Percentiles rank a stretch among this genome's conserved stretches.
Evolutionary conservation across 23 tunicate species (phyloP).

Genomic region (Corella eumyota): DNA sequence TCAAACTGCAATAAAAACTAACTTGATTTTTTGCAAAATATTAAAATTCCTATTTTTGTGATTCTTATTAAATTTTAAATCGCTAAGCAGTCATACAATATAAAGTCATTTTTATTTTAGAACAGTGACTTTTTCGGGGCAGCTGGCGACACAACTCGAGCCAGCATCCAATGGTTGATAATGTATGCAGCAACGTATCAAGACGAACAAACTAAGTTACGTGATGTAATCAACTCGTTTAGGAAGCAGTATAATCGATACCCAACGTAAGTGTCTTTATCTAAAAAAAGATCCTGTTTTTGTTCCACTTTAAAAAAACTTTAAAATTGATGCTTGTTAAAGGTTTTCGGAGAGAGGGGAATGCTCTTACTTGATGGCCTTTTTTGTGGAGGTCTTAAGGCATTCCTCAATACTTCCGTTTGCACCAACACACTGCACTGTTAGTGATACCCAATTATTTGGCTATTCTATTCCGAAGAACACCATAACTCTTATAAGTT

Average conservation of each 20-base stretch:
- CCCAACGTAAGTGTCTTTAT: constrained; percentile 21
- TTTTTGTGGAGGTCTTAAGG: constrained; percentile 38
- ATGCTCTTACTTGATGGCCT: constrained; percentile 36
- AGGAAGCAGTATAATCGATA: constrained; percentile 14
- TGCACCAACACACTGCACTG: constrained; percentile 42
- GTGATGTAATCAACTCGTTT: constrained; percentile 27
- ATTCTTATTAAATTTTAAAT: no score
- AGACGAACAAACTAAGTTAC: constrained; percentile 22
- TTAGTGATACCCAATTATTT: constrained; percentile 18
- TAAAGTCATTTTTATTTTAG: constrained; percentile 27
- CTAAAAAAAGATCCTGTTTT: no score
- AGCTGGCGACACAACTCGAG: constrained; percentile 31
- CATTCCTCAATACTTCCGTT: constrained; percentile 45
- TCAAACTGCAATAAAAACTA: no score
- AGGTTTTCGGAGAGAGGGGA: constrained; percentile 32
- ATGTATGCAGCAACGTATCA: constrained; percentile 32
- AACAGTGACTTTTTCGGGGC: constrained; percentile 50
- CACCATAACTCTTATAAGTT: constrained; percentile 18
- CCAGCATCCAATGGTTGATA: constrained; percentile 21
- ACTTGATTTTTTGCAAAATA: no score
- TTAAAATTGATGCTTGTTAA: not conserved
- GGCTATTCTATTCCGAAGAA: constrained; percentile 47
- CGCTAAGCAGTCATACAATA: no score
- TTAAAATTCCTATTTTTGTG: no score
- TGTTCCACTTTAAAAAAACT: no score